Evolutionary conservation across 2,797 vertebrate species (phyloP).

Genomic region (Liparis tanakae): DNA sequence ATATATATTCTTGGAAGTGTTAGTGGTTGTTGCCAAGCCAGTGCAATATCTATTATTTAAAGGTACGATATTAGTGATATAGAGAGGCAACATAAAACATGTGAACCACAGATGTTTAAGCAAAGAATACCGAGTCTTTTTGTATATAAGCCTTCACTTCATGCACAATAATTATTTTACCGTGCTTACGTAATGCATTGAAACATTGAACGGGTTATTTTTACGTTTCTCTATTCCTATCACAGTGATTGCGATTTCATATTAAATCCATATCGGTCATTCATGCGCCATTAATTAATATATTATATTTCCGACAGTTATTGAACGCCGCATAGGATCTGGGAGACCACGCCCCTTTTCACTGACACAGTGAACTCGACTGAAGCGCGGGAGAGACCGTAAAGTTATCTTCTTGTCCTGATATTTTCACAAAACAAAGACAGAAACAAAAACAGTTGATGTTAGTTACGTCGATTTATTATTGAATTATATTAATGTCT

Average conservation of each 20-base stretch:
- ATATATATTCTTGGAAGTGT: no score
- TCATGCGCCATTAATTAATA: fast-evolving
- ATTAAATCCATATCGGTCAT: not conserved
- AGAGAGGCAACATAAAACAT: not conserved
- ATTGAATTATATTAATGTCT: fast-evolving
- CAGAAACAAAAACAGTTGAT: fast-evolving
- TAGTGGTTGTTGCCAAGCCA: not conserved
- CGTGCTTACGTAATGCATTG: not conserved
- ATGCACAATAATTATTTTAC: not conserved
- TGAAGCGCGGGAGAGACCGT: not conserved
- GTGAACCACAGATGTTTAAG: not conserved
- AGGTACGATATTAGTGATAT: not conserved
- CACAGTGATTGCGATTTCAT: fast-evolving
- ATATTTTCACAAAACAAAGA: no score
- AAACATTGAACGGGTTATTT: not conserved
- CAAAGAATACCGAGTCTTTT: not conserved
- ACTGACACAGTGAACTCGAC: not conserved
- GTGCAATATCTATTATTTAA: not conserved
- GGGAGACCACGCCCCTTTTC: slow-evolving; percentile 70
- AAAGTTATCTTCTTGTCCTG: not conserved
- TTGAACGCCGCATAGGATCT: slow-evolving; percentile 49
- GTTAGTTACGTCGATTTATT: no score
- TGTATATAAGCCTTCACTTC: not conserved
- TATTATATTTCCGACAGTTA: not conserved
- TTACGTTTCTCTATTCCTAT: not conserved